Percentiles rank a stretch among this genome's conserved stretches.
These are phyloP conservation scores for Rhinatrema bivittatum DNA, from an alignment of 2,797 vertebrate genomes.

Conservation along the genomic window DNA sequence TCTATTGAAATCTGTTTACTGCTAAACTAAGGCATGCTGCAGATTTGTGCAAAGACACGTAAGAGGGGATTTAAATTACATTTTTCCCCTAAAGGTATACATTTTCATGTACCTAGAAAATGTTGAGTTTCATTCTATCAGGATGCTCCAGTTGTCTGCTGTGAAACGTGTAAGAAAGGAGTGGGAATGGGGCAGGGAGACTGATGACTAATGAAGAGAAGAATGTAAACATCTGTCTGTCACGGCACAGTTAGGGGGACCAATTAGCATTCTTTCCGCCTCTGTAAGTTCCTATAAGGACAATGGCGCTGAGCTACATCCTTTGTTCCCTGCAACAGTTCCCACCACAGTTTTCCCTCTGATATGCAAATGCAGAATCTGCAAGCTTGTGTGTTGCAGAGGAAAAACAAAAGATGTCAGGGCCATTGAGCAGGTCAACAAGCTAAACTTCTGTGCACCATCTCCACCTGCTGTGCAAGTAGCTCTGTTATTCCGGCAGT, in stretches of 20 bases:
- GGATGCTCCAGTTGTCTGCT: too few relatives aligned
- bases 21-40: too few relatives aligned
- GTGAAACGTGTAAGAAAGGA: too few relatives aligned
- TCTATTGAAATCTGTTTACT: too few relatives aligned
- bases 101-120: too few relatives aligned
- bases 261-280: slow-evolving; percentile 48
- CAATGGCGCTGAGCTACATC: slow-evolving; percentile 37
- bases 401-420: slow-evolving; percentile 51
- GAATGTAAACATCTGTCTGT: slow-evolving; percentile 52
- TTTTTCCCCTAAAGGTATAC: too few relatives aligned
- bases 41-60: too few relatives aligned
- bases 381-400: slow-evolving; percentile 41
- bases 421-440: slow-evolving; percentile 41
- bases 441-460: too few relatives aligned
- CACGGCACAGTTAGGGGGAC: slow-evolving; percentile 35
- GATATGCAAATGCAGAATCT: slow-evolving; percentile 60
- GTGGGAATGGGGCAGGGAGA: neutral
- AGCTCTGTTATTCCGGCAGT: slow-evolving; percentile 9
- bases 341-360: slow-evolving; percentile 58
- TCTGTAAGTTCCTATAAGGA: slow-evolving; percentile 55
- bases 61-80: too few relatives aligned
- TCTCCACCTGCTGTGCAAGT: too few relatives aligned
- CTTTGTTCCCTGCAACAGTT: slow-evolving; percentile 53
- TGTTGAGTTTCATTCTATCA: too few relatives aligned
- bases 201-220: slow-evolving; percentile 28